Evolutionary conservation across 2,888 invertebrate species (phyloP).

Genomic region (Miltochrista miniata): DNA sequence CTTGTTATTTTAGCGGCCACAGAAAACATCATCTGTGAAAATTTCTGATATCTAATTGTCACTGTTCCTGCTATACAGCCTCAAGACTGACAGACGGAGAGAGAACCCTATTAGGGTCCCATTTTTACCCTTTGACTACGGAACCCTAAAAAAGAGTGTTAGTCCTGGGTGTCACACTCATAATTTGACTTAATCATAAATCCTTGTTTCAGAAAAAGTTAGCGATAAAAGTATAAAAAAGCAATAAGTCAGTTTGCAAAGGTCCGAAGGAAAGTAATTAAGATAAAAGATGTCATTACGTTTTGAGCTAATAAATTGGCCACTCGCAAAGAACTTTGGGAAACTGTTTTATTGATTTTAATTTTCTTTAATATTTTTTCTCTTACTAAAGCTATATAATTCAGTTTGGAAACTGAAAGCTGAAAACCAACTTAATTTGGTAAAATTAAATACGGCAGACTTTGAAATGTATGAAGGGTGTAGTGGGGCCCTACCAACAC

Average conservation of each 20-base stretch:
- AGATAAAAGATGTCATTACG: constrained; percentile 34
- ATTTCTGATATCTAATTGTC: too few species aligned
- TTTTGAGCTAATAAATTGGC: constrained; percentile 36
- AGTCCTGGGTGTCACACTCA: constrained; percentile 7
- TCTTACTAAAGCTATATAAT: constrained; percentile 55
- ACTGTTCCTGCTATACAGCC: too few species aligned
- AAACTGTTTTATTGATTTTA: constrained; percentile 47
- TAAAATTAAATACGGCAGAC: constrained; percentile 67
- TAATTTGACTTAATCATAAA: constrained; percentile 26
- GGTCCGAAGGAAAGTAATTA: constrained; percentile 31
- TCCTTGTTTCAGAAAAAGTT: constrained; percentile 23
- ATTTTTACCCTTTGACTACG: too few species aligned
- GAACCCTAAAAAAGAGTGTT: too few species aligned
- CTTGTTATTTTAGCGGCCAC: too few species aligned
- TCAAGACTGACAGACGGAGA: too few species aligned
- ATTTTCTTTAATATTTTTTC: constrained; percentile 45
- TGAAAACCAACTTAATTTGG: constrained; percentile 68
- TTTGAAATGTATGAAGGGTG: too few species aligned
- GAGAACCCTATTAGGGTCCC: too few species aligned
- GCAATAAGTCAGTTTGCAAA: constrained; percentile 26
- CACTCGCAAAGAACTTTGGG: constrained; percentile 16
- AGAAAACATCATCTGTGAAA: too few species aligned
- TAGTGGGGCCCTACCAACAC: too few species aligned
- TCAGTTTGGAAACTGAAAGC: constrained; percentile 55
- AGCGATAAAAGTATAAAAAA: constrained; percentile 14